Conservation (phyloP, 2,888 invertebrate genomes). For the Trisateles emortualis region DNA sequence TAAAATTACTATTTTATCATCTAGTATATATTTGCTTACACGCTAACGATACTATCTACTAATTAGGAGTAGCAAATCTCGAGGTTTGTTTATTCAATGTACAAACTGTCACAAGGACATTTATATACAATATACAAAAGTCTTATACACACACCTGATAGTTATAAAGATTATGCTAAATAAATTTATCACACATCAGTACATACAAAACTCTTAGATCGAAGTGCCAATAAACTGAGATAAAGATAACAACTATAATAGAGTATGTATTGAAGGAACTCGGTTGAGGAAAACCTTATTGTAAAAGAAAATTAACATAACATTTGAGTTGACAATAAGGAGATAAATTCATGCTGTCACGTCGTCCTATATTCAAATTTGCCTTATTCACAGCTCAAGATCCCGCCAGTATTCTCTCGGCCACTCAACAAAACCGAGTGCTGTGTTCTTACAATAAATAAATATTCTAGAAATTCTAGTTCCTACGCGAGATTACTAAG, state of each 20-base stretch:
- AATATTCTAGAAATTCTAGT: background rate
- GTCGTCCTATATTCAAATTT: conserved; percentile 38
- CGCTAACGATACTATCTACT: too few relatives aligned
- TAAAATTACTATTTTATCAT: too few relatives aligned
- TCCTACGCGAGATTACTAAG: background rate
- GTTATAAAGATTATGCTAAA: too few relatives aligned
- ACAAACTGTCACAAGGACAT: conserved; percentile 12
- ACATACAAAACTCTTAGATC: background rate
- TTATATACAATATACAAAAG: background rate
- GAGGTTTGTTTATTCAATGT: background rate
- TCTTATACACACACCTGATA: conserved; percentile 1
- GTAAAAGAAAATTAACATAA: conserved; percentile 65
- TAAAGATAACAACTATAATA: conserved; percentile 7
- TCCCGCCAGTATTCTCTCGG: conserved; percentile 1
- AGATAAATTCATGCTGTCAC: conserved; percentile 61
- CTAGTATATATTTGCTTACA: too few relatives aligned
- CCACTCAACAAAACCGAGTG: background rate
- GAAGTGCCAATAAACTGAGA: conserved; percentile 6
- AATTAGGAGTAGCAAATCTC: too few relatives aligned
- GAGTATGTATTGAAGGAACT: background rate
- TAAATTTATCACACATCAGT: background rate
- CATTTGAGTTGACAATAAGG: conserved; percentile 58
- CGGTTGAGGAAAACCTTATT: conserved; percentile 59
- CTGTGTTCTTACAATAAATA: conserved; percentile 3
- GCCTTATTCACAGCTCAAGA: conserved; percentile 20